Evolutionary conservation across 2,888 invertebrate species (phyloP).

Genomic region (Orthosia cruda): DNA sequence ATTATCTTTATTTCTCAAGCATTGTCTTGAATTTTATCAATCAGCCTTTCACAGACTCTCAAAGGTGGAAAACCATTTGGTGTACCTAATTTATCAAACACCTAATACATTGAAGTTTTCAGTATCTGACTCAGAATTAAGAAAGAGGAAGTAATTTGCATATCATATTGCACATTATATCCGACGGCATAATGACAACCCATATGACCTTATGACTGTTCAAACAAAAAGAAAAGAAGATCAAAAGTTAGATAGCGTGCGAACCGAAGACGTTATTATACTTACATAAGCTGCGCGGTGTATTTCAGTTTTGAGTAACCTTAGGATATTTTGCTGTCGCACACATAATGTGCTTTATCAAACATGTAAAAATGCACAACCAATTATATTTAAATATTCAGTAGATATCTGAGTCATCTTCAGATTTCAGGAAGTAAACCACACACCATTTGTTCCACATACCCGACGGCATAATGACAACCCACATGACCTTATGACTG

Average conservation of each 20-base stretch:
- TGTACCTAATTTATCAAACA: too few species aligned
- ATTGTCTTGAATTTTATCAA: not conserved
- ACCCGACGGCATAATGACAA: constrained; percentile 20
- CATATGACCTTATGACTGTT: constrained; percentile 44
- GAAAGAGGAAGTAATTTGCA: constrained; percentile 8
- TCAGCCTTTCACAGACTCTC: not conserved
- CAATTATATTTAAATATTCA: not conserved
- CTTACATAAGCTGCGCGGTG: constrained; percentile 80
- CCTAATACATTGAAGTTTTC: too few species aligned
- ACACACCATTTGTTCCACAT: constrained; percentile 4
- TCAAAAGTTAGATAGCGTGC: constrained; percentile 50
- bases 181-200: constrained; percentile 23
- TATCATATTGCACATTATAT: constrained; percentile 2
- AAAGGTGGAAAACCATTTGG: too few species aligned
- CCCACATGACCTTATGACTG: constrained; percentile 41
- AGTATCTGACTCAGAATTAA: too few species aligned
- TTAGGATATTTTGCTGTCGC: too few species aligned
- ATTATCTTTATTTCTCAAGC: not conserved
- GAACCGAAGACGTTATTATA: constrained; percentile 67
- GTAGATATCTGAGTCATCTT: not conserved
- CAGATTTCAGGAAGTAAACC: constrained; percentile 5
- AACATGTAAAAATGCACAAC: not conserved
- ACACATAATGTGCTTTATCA: not conserved
- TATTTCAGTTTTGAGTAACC: too few species aligned
- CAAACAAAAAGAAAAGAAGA: constrained; percentile 38